phyloP scores from a whole-genome alignment of 2,113 vertebrate species.

The Brienomyrus brachyistius region DNA sequence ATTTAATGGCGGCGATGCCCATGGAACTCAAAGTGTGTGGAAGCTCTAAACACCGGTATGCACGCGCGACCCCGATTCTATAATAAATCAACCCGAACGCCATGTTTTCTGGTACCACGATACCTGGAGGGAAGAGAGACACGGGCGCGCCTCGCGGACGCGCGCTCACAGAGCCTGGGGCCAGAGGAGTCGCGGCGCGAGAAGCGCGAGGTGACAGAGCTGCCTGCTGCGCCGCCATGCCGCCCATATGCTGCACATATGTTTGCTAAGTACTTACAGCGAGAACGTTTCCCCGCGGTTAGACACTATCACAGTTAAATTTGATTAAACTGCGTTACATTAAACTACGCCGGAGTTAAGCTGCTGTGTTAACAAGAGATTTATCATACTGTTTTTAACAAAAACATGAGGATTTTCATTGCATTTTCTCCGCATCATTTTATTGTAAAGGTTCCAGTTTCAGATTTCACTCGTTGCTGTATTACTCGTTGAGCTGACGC shows the following conservation, averaged over 20 bases:
- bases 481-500: not conserved
- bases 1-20: too few relatives aligned
- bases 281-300: not conserved
- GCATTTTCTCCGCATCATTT: not conserved
- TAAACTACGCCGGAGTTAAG: not conserved
- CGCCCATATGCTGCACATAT: slow-evolving; percentile 9
- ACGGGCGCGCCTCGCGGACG: not conserved
- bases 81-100: not conserved
- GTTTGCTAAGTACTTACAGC: slow-evolving; percentile 2
- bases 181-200: not conserved
- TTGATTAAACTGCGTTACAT: not conserved
- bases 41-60: not conserved
- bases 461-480: not conserved
- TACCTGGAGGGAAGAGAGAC: not conserved
- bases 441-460: not conserved
- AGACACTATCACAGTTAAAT: not conserved
- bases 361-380: not conserved
- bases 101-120: not conserved
- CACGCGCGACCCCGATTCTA: not conserved
- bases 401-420: not conserved
- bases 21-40: not conserved
- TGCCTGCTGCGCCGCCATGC: not conserved
- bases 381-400: not conserved
- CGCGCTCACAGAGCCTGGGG: not conserved
- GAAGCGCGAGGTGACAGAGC: not conserved